phyloP scores from a whole-genome alignment of 2,797 vertebrate species.

The Typhlichthys eigenmanni region DNA sequence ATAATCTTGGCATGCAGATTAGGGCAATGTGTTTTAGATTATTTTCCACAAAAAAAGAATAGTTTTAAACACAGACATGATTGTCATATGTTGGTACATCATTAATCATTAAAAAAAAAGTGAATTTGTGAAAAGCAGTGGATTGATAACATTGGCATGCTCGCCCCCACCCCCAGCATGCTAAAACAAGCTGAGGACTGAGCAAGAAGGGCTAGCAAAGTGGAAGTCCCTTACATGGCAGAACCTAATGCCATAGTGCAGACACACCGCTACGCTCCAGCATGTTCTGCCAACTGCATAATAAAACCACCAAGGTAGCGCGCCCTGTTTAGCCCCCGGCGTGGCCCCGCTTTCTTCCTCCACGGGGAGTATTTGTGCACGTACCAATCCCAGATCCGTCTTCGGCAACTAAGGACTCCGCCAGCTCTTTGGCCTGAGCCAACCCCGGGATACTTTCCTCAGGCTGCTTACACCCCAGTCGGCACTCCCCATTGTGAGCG shows the following conservation, averaged over 20 bases:
- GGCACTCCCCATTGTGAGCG: slow-evolving; percentile 71
- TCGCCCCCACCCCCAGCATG: slow-evolving; percentile 12
- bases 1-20: no score
- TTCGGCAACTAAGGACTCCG: slow-evolving; percentile 90
- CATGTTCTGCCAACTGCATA: not conserved
- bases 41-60: no score
- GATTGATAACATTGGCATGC: slow-evolving; percentile 11
- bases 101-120: not conserved
- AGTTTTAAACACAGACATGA: no score
- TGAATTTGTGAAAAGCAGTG: not conserved
- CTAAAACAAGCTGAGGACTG: slow-evolving; percentile 49
- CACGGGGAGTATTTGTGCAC: slow-evolving; percentile 40
- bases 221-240: slow-evolving; percentile 37
- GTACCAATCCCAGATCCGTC: slow-evolving; percentile 88
- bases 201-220: slow-evolving; percentile 59
- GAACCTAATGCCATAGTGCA: not conserved
- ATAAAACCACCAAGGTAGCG: slow-evolving; percentile 62
- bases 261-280: not conserved
- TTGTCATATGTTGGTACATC: no score
- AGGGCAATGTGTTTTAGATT: no score
- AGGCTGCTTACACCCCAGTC: slow-evolving; percentile 83
- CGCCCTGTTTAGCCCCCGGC: slow-evolving; percentile 37
- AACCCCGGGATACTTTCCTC: slow-evolving; percentile 86
- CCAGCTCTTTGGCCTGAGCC: slow-evolving; percentile 94
- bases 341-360: slow-evolving; percentile 9